Percentiles rank a stretch among this genome's conserved stretches.
Evolutionary conservation across 2,113 vertebrate species (phyloP).

Genomic region (Vireo altiloquus): DNA sequence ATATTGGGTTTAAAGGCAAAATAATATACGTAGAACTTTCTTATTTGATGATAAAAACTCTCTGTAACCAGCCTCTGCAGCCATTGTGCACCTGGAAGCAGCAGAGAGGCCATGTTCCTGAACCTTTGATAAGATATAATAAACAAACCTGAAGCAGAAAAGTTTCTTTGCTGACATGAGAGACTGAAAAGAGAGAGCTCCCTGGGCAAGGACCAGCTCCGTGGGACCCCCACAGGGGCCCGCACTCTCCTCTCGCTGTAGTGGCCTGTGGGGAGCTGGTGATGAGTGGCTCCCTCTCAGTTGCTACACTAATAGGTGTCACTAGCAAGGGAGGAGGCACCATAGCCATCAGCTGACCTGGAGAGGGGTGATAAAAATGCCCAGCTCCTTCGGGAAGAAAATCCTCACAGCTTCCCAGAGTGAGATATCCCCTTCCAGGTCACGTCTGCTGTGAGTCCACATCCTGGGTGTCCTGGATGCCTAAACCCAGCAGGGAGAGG

Average conservation of each 20-base stretch:
- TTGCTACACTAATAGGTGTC: accelerated
- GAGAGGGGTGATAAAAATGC: neutral
- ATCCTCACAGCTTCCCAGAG: neutral
- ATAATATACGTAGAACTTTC: no score
- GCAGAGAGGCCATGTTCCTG: no score
- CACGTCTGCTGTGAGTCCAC: neutral
- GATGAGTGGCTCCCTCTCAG: accelerated
- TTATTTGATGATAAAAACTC: no score
- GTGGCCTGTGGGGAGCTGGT: neutral
- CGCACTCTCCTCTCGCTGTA: accelerated
- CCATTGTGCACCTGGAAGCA: no score
- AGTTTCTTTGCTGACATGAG: no score
- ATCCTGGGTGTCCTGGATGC: accelerated
- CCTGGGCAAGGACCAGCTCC: no score
- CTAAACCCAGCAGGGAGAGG: neutral
- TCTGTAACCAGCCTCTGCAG: no score
- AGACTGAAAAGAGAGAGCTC: no score
- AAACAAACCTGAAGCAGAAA: no score
- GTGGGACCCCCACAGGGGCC: no score
- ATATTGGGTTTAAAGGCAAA: no score
- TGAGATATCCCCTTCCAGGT: neutral
- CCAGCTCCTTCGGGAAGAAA: neutral
- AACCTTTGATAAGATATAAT: no score
- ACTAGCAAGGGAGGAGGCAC: neutral
- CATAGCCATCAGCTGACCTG: neutral